Conservation (phyloP, 2,113 vertebrate species). For the Ptyas mucosa region DNA sequence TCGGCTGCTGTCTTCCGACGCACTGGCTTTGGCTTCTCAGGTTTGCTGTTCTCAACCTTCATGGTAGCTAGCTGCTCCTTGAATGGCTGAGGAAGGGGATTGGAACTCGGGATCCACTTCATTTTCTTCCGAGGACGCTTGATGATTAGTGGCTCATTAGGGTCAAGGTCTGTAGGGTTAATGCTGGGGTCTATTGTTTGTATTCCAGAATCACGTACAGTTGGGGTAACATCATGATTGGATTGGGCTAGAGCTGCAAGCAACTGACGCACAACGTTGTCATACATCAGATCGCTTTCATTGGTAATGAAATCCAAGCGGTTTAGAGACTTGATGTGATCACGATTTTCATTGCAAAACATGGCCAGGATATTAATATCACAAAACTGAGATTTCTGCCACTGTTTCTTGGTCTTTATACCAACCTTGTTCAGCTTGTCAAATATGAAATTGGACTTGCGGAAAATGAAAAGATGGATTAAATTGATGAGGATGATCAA, state of each 20-base stretch:
- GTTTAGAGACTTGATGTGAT: conserved; percentile 98
- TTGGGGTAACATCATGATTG: conserved; percentile 92
- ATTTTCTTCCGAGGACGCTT: conserved; percentile 95
- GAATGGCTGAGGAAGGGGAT: conserved; percentile 93
- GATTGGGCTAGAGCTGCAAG: conserved; percentile 94
- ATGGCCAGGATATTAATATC: conserved; percentile 99
- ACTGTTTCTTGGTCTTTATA: conserved; percentile 92
- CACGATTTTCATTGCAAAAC: conserved; percentile 98
- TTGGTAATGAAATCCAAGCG: conserved; percentile 98
- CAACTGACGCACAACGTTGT: conserved; percentile 97
- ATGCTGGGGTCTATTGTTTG: conserved; percentile 88
- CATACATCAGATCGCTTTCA: conserved; percentile 98
- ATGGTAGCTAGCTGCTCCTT: conserved; percentile 88
- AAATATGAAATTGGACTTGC: conserved; percentile 98
- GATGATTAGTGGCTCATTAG: conserved; percentile 83
- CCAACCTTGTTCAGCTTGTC: conserved; percentile 98
- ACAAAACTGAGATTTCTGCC: conserved; percentile 98
- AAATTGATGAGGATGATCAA: conserved; percentile 93
- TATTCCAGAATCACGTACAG: conserved; percentile 88
- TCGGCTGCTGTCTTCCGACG: conserved; percentile 87
- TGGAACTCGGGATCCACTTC: conserved; percentile 91
- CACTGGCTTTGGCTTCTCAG: conserved; percentile 89
- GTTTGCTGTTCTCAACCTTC: conserved; percentile 88
- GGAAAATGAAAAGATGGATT: conserved; percentile 94
- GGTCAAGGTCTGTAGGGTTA: conserved; percentile 83